Evolutionary conservation across 2,113 vertebrate genomes (phyloP).

Genomic region (Pandion haliaetus): DNA sequence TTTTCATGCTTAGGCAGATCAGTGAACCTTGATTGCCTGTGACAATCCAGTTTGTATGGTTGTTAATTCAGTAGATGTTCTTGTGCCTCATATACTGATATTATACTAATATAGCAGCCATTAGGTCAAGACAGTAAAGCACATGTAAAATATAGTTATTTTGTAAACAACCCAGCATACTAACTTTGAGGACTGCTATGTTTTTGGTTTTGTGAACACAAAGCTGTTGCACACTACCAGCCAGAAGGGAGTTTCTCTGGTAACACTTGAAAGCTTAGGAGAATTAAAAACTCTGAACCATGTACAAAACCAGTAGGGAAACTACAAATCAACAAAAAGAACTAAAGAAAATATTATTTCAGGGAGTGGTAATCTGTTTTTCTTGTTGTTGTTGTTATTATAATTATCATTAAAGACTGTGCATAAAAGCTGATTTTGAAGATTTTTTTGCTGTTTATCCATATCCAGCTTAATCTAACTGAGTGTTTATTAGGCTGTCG

Average conservation of each 20-base stretch:
- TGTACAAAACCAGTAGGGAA: background rate
- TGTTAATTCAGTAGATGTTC: background rate
- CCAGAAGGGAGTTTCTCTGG: background rate
- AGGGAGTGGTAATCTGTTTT: background rate
- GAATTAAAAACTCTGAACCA: background rate
- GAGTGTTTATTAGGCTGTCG: background rate
- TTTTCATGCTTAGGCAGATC: background rate
- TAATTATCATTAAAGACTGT: background rate
- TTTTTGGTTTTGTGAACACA: background rate
- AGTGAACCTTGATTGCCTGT: background rate
- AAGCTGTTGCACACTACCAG: background rate
- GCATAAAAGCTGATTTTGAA: background rate
- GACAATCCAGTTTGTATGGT: background rate
- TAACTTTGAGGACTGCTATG: background rate
- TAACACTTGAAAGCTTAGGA: background rate
- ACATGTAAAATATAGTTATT: background rate
- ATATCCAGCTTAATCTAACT: background rate
- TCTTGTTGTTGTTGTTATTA: background rate
- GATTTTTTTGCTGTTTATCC: background rate
- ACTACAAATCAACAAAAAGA: background rate
- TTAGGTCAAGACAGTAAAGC: background rate
- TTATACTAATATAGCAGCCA: background rate
- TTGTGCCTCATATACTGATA: background rate
- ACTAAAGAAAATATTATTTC: background rate
- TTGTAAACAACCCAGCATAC: background rate